Evolutionary conservation across 2,113 vertebrate genomes (phyloP), one percentile per base, ranked within the genome.

Genomic region (Phylloscopus trochilus): DNA sequence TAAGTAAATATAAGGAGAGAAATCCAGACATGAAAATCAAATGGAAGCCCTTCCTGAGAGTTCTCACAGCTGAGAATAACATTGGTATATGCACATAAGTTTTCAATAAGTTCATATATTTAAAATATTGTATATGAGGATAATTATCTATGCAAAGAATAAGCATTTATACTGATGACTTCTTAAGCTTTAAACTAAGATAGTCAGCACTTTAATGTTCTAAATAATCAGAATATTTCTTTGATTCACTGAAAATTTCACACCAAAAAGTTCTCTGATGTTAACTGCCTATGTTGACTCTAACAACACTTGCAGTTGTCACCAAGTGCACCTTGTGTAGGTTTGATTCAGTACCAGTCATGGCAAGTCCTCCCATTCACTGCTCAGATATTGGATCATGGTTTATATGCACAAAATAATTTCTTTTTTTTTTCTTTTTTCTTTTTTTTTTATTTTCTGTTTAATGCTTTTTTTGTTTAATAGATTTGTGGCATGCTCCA

Each of bases 241-340:
- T 82, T 41, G 4, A 6, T 70, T 77, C 3, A 9, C 23, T 39
- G 23, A 35, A 13, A 55, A 73, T 73, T 68, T 76, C 28, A 51
- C 15, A 30, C 7, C 37, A 8, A 56, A 86, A 67, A 14, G 13
- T 74, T 59, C 21, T 80, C 15, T 89, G 27, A 69, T 62, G 3
- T 70, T 66, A 43, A 11, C 15, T 91, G 8, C 7, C 9, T 69
- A 3, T 43, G 19, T 51, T 76, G 47, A 74, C 39, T 85, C 21
- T 22, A 66, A 21, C 1, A 6, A 30, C 53, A 66, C 4, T 67
- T 72, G 16, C 3, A 11, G 13, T 21, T 81, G 31, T 83, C 35
- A 74, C 18, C 1, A 5, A 35, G 23, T 49, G 19, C 59, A 80
- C 12, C 6, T 11, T 0, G 0, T 24, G 22, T 46, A 46, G 46